Conservation (phyloP, 2,113 vertebrate species). For the Thinocorus orbignyianus region DNA sequence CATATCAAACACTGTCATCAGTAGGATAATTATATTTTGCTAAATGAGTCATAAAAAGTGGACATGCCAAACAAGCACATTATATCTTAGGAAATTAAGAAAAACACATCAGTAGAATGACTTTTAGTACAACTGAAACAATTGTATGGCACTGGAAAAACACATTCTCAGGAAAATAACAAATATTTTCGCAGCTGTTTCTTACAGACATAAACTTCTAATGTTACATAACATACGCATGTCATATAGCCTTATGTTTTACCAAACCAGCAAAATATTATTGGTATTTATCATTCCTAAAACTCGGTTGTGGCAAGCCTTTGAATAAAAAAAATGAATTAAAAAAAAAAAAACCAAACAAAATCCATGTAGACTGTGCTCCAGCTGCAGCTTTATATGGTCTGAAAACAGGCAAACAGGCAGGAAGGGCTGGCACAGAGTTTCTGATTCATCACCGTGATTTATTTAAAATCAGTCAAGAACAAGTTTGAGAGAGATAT, state of each 20-base stretch:
- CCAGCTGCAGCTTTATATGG: not conserved
- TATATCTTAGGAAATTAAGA: not conserved
- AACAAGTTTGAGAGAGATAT: not conserved
- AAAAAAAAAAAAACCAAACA: not conserved
- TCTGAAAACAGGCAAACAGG: not conserved
- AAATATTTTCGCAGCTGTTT: constrained; percentile 10
- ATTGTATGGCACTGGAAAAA: not conserved
- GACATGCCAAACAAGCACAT: not conserved
- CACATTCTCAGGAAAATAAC: not conserved
- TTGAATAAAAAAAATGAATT: not conserved
- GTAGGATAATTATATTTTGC: constrained; percentile 7
- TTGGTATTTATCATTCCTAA: not conserved
- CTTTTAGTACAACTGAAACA: constrained; percentile 1
- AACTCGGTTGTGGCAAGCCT: not conserved
- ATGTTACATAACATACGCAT: not conserved
- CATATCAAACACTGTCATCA: not conserved
- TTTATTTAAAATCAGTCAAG: not conserved
- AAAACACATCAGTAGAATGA: not conserved
- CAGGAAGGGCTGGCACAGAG: not conserved
- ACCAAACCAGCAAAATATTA: not conserved
- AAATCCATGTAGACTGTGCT: not conserved
- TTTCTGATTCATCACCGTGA: not conserved
- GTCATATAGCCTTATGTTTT: not conserved
- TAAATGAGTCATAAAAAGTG: constrained; percentile 15
- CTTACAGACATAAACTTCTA: not conserved